Evolutionary conservation across 2,113 vertebrate genomes (phyloP).

Genomic region (Orcinus orca): DNA sequence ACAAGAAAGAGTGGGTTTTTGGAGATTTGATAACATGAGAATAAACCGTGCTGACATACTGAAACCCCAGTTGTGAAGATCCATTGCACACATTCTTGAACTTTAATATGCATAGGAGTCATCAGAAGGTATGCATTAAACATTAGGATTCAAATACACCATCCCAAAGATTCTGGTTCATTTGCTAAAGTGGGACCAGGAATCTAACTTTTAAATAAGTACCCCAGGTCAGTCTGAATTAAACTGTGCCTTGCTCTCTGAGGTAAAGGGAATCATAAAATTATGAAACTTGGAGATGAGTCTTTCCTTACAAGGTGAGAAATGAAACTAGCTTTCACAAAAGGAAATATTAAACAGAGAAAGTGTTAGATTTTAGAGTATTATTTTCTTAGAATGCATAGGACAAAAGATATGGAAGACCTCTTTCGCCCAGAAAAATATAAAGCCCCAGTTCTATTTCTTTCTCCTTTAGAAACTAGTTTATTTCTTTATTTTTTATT

Average conservation of each 20-base stretch:
- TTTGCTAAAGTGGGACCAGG: neutral
- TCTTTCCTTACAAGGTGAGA: neutral
- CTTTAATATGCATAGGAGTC: neutral
- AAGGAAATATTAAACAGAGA: neutral
- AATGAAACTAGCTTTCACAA: neutral
- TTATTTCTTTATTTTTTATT: neutral
- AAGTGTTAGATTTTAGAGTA: neutral
- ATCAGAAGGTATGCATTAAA: neutral
- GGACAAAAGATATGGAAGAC: neutral
- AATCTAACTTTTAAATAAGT: neutral
- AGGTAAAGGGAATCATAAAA: neutral
- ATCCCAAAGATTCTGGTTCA: neutral
- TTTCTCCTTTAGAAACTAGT: neutral
- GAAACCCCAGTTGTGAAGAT: neutral
- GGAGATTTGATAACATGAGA: neutral
- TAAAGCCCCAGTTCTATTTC: neutral
- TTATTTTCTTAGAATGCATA: conserved; percentile 27
- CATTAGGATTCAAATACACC: neutral
- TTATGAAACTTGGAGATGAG: neutral
- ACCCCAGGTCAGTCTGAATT: neutral
- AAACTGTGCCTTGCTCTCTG: neutral
- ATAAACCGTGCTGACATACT: neutral
- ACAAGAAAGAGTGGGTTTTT: neutral
- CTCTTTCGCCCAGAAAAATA: conserved; percentile 28
- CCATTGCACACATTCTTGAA: neutral